Conservation (phyloP, 2,888 invertebrate genomes). For the Aromia moschata region DNA sequence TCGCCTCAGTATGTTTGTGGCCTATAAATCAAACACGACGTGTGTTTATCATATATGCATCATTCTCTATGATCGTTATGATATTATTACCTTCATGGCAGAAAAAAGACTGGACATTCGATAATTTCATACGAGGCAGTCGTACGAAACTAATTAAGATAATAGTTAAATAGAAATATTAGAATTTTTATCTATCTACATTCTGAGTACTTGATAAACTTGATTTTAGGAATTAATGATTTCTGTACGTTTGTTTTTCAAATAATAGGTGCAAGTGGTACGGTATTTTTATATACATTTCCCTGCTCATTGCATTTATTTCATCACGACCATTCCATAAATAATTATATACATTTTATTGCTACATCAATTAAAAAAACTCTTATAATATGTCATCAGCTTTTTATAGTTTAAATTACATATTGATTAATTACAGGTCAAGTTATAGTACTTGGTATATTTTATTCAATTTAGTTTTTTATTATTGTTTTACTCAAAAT, state of each 20-base stretch:
- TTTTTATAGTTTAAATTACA: too few relatives aligned
- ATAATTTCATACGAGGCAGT: neutral
- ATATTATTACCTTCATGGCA: neutral
- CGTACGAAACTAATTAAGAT: too few relatives aligned
- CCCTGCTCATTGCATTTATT: neutral
- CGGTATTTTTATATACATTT: neutral
- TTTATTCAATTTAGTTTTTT: neutral
- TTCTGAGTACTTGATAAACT: neutral
- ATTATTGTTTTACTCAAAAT: too few relatives aligned
- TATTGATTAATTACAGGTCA: too few relatives aligned
- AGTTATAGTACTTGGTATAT: neutral
- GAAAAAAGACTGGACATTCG: neutral
- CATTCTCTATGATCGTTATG: too few relatives aligned
- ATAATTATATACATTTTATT: neutral
- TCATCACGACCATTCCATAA: constrained; percentile 5
- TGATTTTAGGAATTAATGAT: neutral
- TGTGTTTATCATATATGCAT: too few relatives aligned
- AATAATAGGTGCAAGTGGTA: neutral
- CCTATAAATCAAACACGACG: too few relatives aligned
- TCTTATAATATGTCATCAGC: too few relatives aligned
- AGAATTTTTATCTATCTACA: too few relatives aligned
- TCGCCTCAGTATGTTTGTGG: constrained; percentile 83
- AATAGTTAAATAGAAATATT: neutral
- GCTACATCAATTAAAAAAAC: too few relatives aligned
- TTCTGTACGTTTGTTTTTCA: too few relatives aligned